Percentiles rank a stretch among this genome's conserved stretches.
Evolutionary conservation across 2,888 invertebrate genomes (phyloP).

Genomic region (Eledone cirrhosa): DNA sequence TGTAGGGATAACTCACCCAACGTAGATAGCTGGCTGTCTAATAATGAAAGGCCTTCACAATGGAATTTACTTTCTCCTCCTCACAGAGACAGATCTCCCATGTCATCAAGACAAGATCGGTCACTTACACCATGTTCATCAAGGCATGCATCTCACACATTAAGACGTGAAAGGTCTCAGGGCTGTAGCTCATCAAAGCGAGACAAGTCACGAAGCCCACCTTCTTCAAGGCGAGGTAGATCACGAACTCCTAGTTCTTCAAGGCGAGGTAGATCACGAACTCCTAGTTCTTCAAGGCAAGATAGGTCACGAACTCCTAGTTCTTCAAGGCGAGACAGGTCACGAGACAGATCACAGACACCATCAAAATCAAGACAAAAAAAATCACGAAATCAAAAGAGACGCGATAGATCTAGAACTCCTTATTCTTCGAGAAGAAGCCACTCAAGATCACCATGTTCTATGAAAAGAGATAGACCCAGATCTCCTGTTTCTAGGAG

Average conservation of each 20-base stretch:
- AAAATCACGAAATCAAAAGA: too few relatives aligned
- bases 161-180: too few relatives aligned
- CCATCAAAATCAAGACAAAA: too few relatives aligned
- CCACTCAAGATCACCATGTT: background rate
- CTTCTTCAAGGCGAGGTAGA: background rate
- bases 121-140: too few relatives aligned
- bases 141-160: too few relatives aligned
- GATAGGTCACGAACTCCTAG: background rate
- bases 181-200: too few relatives aligned
- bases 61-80: background rate
- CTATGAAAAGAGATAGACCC: background rate
- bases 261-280: background rate
- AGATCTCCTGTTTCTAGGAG: too few relatives aligned
- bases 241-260: background rate
- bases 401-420: too few relatives aligned
- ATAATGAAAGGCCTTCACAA: conserved; percentile 1
- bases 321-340: too few relatives aligned
- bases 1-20: background rate
- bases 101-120: too few relatives aligned
- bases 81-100: background rate
- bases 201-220: background rate
- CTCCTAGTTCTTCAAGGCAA: background rate
- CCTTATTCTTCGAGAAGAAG: background rate
- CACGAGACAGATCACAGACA: background rate
- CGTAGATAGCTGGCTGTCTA: background rate